phyloP scores from a whole-genome alignment of 2,113 vertebrate genomes.

The Scartelaos histophorus region DNA sequence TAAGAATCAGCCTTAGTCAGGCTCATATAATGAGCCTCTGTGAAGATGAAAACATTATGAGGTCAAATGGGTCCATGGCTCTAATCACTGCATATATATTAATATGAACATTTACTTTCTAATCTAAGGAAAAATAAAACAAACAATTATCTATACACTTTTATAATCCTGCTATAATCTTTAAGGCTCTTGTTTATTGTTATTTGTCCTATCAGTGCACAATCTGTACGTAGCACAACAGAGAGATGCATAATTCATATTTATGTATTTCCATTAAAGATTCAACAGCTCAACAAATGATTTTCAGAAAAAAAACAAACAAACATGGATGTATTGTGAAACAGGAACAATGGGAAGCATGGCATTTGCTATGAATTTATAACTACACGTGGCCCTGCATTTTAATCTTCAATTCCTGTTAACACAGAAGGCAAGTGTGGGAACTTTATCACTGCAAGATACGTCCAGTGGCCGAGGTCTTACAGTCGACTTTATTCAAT shows the following conservation, averaged over 20 bases:
- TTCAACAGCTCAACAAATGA: slow-evolving; percentile 44
- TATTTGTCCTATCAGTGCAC: slow-evolving; percentile 7
- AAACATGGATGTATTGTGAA: slow-evolving; percentile 20
- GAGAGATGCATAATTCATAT: slow-evolving; percentile 43
- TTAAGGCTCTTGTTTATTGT: not conserved
- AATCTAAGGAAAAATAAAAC: slow-evolving; percentile 1
- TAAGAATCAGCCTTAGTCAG: slow-evolving; percentile 63
- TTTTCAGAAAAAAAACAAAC: slow-evolving; percentile 25
- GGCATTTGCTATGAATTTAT: slow-evolving; percentile 12
- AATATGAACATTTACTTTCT: slow-evolving; percentile 4
- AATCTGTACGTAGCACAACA: slow-evolving; percentile 10
- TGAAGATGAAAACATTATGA: slow-evolving; percentile 56
- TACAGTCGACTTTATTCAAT: not conserved
- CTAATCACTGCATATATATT: slow-evolving; percentile 26
- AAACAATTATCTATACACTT: not conserved
- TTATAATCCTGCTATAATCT: slow-evolving; percentile 9
- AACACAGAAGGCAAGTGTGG: not conserved
- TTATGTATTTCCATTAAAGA: slow-evolving; percentile 48
- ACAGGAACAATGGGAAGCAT: not conserved
- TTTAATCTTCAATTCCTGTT: not conserved
- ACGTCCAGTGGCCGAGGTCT: not conserved
- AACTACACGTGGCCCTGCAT: not conserved
- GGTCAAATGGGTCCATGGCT: slow-evolving; percentile 43
- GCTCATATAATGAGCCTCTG: slow-evolving; percentile 59
- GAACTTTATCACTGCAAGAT: not conserved